Conservation (phyloP, 2,113 vertebrate species). For the Corythoichthys intestinalis region DNA sequence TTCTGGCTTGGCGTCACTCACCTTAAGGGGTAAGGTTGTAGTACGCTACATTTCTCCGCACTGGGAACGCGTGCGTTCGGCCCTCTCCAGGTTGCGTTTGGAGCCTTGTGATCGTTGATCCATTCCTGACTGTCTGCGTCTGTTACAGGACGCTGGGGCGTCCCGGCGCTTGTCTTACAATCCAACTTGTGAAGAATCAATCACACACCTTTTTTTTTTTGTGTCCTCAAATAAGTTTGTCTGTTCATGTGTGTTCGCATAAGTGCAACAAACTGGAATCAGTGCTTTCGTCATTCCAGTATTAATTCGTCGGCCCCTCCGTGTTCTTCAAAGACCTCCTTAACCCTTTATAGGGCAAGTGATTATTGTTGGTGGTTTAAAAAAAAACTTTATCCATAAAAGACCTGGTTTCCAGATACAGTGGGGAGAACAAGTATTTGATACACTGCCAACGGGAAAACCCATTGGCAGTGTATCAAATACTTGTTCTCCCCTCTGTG, state of each 20-base stretch:
- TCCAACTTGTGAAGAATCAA: slow-evolving; percentile 46
- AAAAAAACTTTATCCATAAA: too few species aligned
- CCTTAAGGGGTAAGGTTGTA: slow-evolving; percentile 55
- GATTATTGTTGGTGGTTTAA: too few species aligned
- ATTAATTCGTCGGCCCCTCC: slow-evolving; percentile 10
- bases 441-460: too few species aligned
- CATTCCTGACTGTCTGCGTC: slow-evolving; percentile 27
- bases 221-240: not conserved
- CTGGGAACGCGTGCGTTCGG: slow-evolving; percentile 11
- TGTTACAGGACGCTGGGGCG: slow-evolving; percentile 27
- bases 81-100: slow-evolving; percentile 20
- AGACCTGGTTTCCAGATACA: too few species aligned
- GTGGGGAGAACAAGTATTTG: too few species aligned
- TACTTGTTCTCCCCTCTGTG: too few species aligned
- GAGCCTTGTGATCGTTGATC: slow-evolving; percentile 15
- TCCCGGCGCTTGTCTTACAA: slow-evolving; percentile 47
- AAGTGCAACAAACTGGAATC: slow-evolving; percentile 1
- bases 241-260: slow-evolving; percentile 6
- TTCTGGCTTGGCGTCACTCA: slow-evolving; percentile 27
- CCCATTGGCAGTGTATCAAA: too few species aligned
- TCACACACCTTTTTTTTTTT: slow-evolving; percentile 16
- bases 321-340: slow-evolving; percentile 37
- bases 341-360: not conserved
- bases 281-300: slow-evolving; percentile 39
- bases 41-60: slow-evolving; percentile 56